phyloP scores from a whole-genome alignment of 2,888 invertebrate genomes.

The Beris chalybata region DNA sequence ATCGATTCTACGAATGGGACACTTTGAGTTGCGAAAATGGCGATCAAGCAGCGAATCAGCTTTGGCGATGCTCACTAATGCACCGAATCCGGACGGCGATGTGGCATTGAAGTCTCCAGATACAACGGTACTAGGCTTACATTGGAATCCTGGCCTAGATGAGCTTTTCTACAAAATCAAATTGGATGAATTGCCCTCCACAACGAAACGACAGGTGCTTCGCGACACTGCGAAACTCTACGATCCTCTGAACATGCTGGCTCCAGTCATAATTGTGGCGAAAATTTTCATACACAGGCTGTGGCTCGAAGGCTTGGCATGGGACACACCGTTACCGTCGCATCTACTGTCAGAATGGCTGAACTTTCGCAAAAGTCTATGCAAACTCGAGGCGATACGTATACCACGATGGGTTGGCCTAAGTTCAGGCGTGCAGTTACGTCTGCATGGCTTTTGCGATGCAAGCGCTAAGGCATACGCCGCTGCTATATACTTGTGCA shows the following conservation, averaged over 20 bases:
- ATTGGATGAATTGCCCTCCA: too few species aligned
- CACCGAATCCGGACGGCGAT: not conserved
- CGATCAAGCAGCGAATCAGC: too few species aligned
- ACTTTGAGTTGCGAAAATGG: too few species aligned
- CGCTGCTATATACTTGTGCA: not conserved
- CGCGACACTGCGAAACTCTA: too few species aligned
- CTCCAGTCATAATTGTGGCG: too few species aligned
- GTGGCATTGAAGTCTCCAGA: not conserved
- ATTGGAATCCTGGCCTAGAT: not conserved
- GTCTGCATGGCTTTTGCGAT: not conserved
- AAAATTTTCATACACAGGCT: too few species aligned
- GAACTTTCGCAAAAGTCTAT: not conserved
- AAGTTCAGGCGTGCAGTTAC: not conserved
- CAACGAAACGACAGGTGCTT: too few species aligned
- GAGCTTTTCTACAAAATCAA: not conserved
- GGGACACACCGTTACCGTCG: too few species aligned
- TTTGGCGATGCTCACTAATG: not conserved
- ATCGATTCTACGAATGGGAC: too few species aligned
- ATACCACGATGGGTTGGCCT: not conserved
- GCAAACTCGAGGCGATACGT: not conserved
- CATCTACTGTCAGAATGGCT: not conserved
- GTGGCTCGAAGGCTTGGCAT: too few species aligned
- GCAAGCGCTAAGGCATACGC: not conserved
- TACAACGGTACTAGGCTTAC: not conserved
- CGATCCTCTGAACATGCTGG: too few species aligned